phyloP scores from a whole-genome alignment of 2,797 vertebrate genomes.

The Toxotes lorentzi region DNA sequence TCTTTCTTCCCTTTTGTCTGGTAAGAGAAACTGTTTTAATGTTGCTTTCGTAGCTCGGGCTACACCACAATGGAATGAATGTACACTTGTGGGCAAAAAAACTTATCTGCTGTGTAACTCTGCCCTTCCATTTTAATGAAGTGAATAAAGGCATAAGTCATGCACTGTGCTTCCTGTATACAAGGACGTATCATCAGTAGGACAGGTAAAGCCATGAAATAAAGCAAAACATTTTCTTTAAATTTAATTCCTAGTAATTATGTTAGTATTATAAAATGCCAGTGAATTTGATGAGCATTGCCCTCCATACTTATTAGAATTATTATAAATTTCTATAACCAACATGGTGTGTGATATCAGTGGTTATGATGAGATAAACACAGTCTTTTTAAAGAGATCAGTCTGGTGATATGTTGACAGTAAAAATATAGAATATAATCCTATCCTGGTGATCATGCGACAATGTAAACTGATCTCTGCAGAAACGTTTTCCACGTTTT shows the following conservation, averaged over 20 bases:
- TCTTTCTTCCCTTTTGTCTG: slow-evolving; percentile 11
- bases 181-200: background rate
- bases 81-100: background rate
- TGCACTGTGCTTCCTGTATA: background rate
- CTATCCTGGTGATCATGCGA: background rate
- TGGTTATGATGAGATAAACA: background rate
- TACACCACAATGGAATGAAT: slow-evolving; percentile 17
- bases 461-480: background rate
- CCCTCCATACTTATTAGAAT: background rate
- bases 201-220: background rate
- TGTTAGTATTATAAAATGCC: background rate
- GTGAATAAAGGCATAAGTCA: slow-evolving; percentile 27
- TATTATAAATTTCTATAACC: background rate
- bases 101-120: slow-evolving; percentile 8
- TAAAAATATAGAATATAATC: background rate
- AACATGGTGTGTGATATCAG: background rate
- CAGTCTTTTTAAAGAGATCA: background rate
- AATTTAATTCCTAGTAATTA: background rate
- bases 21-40: background rate
- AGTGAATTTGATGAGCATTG: background rate
- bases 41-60: background rate
- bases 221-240: background rate
- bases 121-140: background rate
- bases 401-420: too few relatives aligned
- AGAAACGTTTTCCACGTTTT: background rate